phyloP scores from a whole-genome alignment of 2,113 vertebrate genomes.

The Albula goreensis region DNA sequence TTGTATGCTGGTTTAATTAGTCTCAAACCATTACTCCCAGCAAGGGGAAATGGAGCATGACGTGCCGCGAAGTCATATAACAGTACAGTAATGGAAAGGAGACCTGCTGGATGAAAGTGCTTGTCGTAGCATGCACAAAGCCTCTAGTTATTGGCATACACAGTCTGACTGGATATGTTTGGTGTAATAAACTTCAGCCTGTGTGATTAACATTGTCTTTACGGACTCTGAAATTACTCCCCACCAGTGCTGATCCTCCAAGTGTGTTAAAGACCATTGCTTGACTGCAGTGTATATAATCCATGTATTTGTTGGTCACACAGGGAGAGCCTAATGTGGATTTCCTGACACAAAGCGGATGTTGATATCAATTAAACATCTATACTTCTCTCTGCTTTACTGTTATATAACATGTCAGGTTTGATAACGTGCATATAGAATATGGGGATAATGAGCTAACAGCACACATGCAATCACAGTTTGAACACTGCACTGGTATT shows the following conservation, averaged over 20 bases:
- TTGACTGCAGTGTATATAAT: not conserved
- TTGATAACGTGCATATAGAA: too few species aligned
- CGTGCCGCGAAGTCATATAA: not conserved
- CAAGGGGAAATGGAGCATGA: not conserved
- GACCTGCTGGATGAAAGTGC: not conserved
- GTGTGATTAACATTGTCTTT: not conserved
- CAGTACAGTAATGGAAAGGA: not conserved
- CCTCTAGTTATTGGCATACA: not conserved
- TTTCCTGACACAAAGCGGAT: not conserved
- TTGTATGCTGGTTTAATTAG: slow-evolving; percentile 6
- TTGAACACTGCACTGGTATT: not conserved
- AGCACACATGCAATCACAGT: not conserved
- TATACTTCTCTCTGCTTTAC: not conserved
- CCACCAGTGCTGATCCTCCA: not conserved
- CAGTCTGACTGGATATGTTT: not conserved
- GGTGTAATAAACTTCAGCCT: not conserved
- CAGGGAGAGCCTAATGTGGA: not conserved
- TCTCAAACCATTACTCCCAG: not conserved
- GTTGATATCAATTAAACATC: not conserved
- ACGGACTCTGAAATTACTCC: not conserved
- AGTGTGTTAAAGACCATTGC: not conserved
- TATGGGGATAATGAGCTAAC: not conserved
- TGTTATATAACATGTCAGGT: not conserved
- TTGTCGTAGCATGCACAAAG: not conserved
- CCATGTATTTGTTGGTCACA: not conserved